Conservation (phyloP, 2,113 vertebrate species). For the Daphoenositta chrysoptera region DNA sequence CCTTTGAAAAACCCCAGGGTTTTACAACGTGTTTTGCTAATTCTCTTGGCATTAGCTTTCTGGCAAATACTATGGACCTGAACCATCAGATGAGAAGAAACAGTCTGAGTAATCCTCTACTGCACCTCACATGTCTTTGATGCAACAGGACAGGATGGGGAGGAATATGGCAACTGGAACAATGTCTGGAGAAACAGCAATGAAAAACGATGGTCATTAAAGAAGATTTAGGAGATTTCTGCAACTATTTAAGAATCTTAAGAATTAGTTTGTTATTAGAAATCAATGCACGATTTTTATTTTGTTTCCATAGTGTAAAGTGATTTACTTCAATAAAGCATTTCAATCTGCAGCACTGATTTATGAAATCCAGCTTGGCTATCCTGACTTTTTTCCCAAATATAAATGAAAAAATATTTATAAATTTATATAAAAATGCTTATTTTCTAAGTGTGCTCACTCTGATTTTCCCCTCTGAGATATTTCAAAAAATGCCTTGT, state of each 20-base stretch:
- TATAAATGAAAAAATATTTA: neutral
- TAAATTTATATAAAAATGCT: no score
- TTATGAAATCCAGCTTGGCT: neutral
- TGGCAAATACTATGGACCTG: neutral
- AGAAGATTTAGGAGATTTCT: neutral
- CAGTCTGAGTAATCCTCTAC: neutral
- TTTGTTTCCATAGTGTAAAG: neutral
- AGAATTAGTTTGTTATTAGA: neutral
- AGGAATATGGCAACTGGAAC: neutral
- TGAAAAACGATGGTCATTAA: neutral
- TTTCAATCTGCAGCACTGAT: neutral
- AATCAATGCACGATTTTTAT: neutral
- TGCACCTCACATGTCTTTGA: neutral
- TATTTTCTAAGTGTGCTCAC: neutral
- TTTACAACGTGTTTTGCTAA: neutral
- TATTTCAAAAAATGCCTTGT: neutral
- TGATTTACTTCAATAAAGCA: neutral
- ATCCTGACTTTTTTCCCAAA: neutral
- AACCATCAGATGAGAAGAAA: neutral
- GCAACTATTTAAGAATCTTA: neutral
- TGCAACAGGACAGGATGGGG: neutral
- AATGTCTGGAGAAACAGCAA: neutral
- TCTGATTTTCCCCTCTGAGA: neutral
- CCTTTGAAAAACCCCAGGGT: accelerated
- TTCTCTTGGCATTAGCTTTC: neutral